Evolutionary conservation across 2,888 invertebrate genomes (phyloP), one percentile per base, ranked within the genome.

Genomic region (Acleris emargana): DNA sequence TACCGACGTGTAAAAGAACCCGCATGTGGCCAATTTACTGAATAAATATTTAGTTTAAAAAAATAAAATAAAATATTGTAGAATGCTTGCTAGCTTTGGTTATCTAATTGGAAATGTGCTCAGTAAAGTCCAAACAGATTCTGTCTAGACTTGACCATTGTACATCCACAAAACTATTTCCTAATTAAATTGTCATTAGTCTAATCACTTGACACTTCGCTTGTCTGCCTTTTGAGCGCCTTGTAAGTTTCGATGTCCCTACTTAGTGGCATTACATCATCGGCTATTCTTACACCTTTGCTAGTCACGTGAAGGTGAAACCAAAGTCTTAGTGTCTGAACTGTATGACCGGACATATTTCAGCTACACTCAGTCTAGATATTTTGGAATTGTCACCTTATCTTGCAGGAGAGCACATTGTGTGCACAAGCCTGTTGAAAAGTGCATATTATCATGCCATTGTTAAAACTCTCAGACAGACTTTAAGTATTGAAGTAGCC

Each of bases 301-400:
- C 53, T 43, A 52, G 58, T 47, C 63, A 20, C 28, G 59, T 51
- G 64, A 64, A 60, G 64, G 64, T 60, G 59, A 64, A 28, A 42
- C 58, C 63, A 51, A 58, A 42, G 47, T 42, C 32, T 58, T 28
- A n/a, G 6, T 43, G 25, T 42, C 58, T 47, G 63, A 52, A 58
- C 58, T 52, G 52, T 58, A 52, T 32, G 32, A 62, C 49, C 49
- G 49, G 18, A 18, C 28, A 17, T 32, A 17, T 32, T 28, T 52
- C 52, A 53, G 32, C 9, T n/a, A 55, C 11, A 20, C 38, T 13
- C 38, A 25, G 17, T 58, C 47, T 54, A 25, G 25, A 25, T 7
- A 25, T 25, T 25, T 25, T 25, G 25, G 25, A 7, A 7, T 64
- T 51, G 51, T 45, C 58, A 53, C 22, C 25, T 50, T 16, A 52